These are phyloP conservation scores for Chiridota heheva DNA, from an alignment of 35 echinoderm and acorn worm species.

Conservation along the genomic window DNA sequence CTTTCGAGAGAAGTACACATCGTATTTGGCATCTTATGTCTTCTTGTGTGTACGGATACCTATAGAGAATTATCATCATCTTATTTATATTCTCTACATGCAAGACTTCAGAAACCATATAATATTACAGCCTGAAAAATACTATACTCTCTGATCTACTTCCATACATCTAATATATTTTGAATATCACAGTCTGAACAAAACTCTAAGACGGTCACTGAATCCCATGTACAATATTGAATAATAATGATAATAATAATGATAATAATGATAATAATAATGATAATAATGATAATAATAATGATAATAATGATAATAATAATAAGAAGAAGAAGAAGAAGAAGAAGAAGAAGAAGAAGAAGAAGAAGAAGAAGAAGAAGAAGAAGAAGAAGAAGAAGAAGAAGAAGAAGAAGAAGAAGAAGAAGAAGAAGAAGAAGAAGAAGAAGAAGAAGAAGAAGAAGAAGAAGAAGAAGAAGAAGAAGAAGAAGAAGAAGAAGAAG, in stretches of 20 bases:
- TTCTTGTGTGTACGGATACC: too few relatives aligned
- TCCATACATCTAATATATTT: too few relatives aligned
- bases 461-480: neutral
- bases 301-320: neutral
- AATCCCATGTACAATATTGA: neutral
- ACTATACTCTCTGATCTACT: too few relatives aligned
- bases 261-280: neutral
- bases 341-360: conserved; percentile 5
- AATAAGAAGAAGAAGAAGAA: conserved; percentile 1
- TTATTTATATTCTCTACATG: too few relatives aligned
- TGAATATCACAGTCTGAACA: too few relatives aligned
- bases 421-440: neutral
- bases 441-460: neutral
- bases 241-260: neutral
- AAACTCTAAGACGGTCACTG: too few relatives aligned
- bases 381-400: conserved; percentile 9
- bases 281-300: neutral
- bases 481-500: neutral
- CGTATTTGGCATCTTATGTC: too few relatives aligned
- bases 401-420: conserved; percentile 8
- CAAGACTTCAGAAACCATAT: too few relatives aligned
- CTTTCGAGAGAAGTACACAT: too few relatives aligned
- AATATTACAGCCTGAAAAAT: too few relatives aligned
- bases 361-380: conserved; percentile 2
- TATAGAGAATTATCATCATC: too few relatives aligned